Evolutionary conservation across 92 coral and sea anemone genomes (phyloP).

Genomic region (Zoanthus solanderi): DNA sequence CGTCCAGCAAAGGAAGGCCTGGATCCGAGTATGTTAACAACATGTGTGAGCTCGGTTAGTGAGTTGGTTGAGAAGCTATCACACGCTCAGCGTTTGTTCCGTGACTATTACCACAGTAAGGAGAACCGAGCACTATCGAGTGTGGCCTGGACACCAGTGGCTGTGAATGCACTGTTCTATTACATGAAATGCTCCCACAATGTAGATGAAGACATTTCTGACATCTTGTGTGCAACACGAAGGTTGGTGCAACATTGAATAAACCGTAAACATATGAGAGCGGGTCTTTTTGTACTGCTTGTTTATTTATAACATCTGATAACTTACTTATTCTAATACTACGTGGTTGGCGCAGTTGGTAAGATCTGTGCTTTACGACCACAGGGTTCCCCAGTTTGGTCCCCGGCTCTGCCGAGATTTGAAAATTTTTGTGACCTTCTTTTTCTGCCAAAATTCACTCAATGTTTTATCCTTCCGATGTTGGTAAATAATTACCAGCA

Average conservation of each 20-base stretch:
- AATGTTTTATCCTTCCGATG: too few relatives aligned
- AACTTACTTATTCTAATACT: too few relatives aligned
- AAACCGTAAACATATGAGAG: too few relatives aligned
- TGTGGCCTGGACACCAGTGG: slow-evolving; percentile 77
- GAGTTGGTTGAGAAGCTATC: slow-evolving; percentile 73
- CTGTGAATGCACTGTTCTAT: slow-evolving; percentile 67
- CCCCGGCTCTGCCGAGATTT: too few relatives aligned
- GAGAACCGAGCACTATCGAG: slow-evolving; percentile 80
- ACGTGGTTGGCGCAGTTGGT: too few relatives aligned
- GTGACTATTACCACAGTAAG: slow-evolving; percentile 74
- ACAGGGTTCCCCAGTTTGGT: too few relatives aligned
- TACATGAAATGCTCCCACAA: slow-evolving; percentile 83
- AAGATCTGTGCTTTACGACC: too few relatives aligned
- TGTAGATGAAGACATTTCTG: slow-evolving; percentile 68
- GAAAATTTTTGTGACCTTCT: too few relatives aligned
- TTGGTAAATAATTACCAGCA: too few relatives aligned
- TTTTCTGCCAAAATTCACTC: too few relatives aligned
- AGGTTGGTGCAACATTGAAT: slow-evolving; percentile 51
- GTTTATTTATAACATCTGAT: too few relatives aligned
- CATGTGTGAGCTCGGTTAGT: slow-evolving; percentile 79
- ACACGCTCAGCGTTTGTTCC: slow-evolving; percentile 75
- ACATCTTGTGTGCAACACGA: slow-evolving; percentile 68
- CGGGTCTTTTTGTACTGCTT: too few relatives aligned
- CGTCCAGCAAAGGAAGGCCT: slow-evolving; percentile 28
- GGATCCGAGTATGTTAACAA: slow-evolving; percentile 75